These are phyloP conservation scores for Rapana venosa DNA, from an alignment of 2,888 invertebrate species.

Conservation along the genomic window DNA sequence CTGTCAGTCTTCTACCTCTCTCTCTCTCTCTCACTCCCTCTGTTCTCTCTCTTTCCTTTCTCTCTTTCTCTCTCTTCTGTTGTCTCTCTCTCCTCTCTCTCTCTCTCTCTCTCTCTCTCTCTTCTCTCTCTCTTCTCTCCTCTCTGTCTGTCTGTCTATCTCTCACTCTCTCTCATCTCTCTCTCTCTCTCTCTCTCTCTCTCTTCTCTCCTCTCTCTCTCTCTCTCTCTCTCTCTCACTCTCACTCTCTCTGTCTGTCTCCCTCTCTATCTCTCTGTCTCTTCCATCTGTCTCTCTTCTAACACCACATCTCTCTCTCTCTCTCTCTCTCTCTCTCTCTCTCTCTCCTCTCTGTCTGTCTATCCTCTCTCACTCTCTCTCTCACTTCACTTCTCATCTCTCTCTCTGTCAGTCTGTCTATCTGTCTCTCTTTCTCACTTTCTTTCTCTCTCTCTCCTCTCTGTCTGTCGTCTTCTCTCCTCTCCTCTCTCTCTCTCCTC, in stretches of 20 bases:
- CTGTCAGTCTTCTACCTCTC: no score
- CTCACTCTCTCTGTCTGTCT: background rate
- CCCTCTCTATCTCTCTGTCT: background rate
- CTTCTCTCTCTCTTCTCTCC: background rate
- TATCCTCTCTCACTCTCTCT: slow-evolving; percentile 7
- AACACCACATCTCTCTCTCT: background rate
- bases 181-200: background rate
- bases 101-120: background rate
- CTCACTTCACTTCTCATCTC: background rate
- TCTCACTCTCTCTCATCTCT: background rate
- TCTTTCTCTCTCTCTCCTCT: background rate
- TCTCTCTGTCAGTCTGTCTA: no score
- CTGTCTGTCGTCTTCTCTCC: background rate
- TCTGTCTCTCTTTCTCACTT: background rate
- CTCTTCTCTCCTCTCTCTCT: background rate
- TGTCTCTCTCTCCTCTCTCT: background rate
- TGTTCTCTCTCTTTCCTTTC: background rate
- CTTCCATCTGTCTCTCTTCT: background rate
- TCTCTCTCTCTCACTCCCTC: no score
- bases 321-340: slow-evolving; percentile 18
- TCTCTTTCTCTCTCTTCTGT: background rate
- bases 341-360: background rate
- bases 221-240: background rate
- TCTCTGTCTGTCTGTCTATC: background rate
- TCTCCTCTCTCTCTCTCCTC: background rate